Evolutionary conservation across 2,888 invertebrate species (phyloP).

Genomic region (Calameuta pallipes): DNA sequence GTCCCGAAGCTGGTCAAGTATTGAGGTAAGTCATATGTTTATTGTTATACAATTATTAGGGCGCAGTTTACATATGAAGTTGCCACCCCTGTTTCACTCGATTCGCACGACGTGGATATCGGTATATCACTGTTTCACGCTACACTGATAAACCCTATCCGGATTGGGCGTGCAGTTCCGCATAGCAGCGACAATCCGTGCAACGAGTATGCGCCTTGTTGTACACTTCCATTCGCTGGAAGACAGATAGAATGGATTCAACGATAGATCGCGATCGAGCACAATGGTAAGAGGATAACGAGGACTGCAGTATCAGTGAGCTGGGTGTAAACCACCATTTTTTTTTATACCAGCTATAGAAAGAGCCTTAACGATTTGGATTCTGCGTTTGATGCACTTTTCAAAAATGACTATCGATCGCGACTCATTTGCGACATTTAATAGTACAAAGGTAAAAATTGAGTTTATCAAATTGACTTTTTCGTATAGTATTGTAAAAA

Average conservation of each 20-base stretch:
- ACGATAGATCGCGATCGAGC: conserved; percentile 10
- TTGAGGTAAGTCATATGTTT: conserved; percentile 76
- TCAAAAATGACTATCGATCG: neutral
- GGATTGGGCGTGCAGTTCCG: neutral
- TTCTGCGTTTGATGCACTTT: neutral
- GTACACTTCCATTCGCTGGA: neutral
- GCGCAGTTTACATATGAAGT: neutral
- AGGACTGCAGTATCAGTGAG: neutral
- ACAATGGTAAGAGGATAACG: conserved; percentile 3
- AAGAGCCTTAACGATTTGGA: neutral
- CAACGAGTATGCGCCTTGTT: neutral
- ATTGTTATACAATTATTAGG: neutral
- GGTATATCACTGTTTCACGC: neutral
- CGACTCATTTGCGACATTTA: too few relatives aligned
- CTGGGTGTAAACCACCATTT: neutral
- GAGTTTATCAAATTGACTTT: too few relatives aligned
- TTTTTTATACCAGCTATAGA: neutral
- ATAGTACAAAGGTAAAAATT: too few relatives aligned
- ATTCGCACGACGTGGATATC: neutral
- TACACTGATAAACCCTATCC: neutral
- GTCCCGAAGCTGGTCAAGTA: conserved; percentile 86
- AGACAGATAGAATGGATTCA: conserved; percentile 7
- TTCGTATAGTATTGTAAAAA: too few relatives aligned
- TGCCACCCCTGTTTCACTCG: neutral
- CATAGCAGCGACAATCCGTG: neutral